Conservation (phyloP, 2,797 vertebrate genomes). For the Gastrophryne carolinensis region DNA sequence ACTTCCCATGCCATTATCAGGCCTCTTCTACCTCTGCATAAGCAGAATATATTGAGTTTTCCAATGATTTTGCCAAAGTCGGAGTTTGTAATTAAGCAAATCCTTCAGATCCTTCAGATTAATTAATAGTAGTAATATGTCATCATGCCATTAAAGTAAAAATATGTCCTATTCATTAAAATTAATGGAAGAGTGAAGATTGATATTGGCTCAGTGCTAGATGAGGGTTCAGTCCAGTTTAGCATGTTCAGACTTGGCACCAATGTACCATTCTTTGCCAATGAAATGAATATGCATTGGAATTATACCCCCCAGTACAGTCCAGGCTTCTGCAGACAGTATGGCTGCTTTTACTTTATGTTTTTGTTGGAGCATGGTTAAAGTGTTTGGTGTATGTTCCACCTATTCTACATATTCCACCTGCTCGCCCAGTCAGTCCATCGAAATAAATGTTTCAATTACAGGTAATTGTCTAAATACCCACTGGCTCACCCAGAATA, state of each 20-base stretch:
- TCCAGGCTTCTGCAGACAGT: no score
- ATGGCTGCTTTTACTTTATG: no score
- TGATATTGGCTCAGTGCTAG: neutral
- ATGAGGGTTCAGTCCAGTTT: neutral
- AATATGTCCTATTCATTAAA: neutral
- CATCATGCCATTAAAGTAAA: neutral
- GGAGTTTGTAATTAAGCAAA: neutral
- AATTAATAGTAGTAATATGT: neutral
- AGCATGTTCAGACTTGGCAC: neutral
- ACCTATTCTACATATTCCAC: no score
- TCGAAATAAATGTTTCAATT: no score
- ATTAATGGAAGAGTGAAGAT: neutral
- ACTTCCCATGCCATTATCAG: neutral
- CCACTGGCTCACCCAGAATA: no score
- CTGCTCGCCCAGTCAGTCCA: no score
- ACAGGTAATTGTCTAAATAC: no score
- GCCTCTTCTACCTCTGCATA: neutral
- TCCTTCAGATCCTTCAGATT: neutral
- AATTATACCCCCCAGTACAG: neutral
- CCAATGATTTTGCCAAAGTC: neutral
- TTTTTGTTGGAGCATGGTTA: no score
- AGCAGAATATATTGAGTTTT: neutral
- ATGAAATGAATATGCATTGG: neutral
- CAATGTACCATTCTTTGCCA: neutral
- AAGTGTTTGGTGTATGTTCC: no score